phyloP scores from a whole-genome alignment of 2,888 invertebrate species.

The Perizoma flavofasciatum region DNA sequence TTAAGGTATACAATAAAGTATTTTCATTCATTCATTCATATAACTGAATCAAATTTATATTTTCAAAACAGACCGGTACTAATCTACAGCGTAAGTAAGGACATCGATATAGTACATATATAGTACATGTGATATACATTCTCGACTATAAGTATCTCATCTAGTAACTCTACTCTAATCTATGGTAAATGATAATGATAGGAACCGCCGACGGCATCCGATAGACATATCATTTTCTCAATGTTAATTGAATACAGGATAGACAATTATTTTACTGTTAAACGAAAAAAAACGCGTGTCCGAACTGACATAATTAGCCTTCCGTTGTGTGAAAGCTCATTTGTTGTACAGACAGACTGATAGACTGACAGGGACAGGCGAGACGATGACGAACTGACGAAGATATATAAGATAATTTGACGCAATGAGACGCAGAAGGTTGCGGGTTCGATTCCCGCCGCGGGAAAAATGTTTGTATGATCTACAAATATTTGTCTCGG shows the following conservation, averaged over 20 bases:
- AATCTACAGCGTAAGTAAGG: too few relatives aligned
- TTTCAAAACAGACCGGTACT: not conserved
- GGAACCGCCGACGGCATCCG: conserved; percentile 55
- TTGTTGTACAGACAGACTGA: conserved; percentile 28
- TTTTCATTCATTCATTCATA: too few relatives aligned
- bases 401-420: conserved; percentile 11
- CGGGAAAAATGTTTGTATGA: too few relatives aligned
- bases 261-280: conserved; percentile 65
- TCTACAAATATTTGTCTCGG: too few relatives aligned
- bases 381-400: conserved; percentile 7
- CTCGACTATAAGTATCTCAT: conserved; percentile 45
- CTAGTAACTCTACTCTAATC: conserved; percentile 52
- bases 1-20: too few relatives aligned
- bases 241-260: conserved; percentile 70
- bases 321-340: conserved; percentile 41
- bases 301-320: conserved; percentile 44
- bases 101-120: too few relatives aligned
- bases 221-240: conserved; percentile 78
- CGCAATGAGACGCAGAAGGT: not conserved
- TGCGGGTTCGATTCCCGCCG: too few relatives aligned
- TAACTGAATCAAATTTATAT: too few relatives aligned
- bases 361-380: conserved; percentile 15
- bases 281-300: conserved; percentile 51
- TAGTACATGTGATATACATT: not conserved
- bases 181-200: conserved; percentile 52